phyloP scores from a whole-genome alignment of 1,140 invertebrate genomes.

The Camponotus vicinus region DNA sequence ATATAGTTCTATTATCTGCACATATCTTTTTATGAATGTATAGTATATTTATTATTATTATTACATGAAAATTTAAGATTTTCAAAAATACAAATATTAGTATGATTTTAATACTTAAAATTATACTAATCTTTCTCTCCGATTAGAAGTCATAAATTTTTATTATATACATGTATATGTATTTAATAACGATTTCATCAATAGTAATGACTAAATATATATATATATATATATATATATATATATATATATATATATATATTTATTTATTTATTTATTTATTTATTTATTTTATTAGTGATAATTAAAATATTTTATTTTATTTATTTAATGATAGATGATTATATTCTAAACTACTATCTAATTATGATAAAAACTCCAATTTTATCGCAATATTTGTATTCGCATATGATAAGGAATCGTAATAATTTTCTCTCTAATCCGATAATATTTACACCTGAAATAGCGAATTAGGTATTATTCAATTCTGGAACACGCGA shows the following conservation, averaged over 20 bases:
- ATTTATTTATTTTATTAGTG: neutral
- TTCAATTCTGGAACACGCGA: conserved; percentile 11
- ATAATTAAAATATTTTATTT: conserved; percentile 10
- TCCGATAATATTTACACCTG: neutral
- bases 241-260: too few relatives aligned
- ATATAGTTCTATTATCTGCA: neutral
- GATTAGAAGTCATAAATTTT: neutral
- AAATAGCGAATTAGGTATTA: neutral
- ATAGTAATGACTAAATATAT: too few relatives aligned
- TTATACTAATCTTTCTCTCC: neutral
- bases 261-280: too few relatives aligned
- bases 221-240: too few relatives aligned
- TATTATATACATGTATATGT: neutral
- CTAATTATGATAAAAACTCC: neutral
- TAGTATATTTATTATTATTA: neutral
- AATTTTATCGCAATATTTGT: neutral
- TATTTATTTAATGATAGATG: neutral
- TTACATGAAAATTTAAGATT: neutral
- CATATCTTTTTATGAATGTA: neutral
- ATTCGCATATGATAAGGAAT: neutral
- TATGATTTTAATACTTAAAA: neutral
- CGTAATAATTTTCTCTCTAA: neutral
- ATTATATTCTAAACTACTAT: neutral
- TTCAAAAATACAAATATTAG: neutral
- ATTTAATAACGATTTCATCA: neutral